Conservation (phyloP, 23 tunicate species). For the Botrylloides violaceus region DNA sequence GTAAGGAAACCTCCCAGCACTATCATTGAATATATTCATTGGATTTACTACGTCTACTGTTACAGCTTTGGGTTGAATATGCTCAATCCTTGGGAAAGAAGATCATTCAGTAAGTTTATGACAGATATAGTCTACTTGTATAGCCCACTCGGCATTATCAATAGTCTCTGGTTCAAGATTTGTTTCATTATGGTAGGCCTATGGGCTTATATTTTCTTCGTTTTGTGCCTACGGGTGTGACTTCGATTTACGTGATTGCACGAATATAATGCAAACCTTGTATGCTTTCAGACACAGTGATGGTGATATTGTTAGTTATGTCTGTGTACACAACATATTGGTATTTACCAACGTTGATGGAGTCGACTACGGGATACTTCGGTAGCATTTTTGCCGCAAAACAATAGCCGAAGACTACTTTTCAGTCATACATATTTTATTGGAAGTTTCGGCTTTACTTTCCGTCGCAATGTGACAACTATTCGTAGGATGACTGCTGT, state of each 20-base stretch:
- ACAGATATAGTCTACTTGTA: background rate
- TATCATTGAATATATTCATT: slow-evolving; percentile 2
- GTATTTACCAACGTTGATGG: slow-evolving; percentile 6
- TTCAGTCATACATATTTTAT: background rate
- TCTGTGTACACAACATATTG: slow-evolving; percentile 13
- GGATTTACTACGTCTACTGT: slow-evolving; percentile 24
- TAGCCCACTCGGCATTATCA: background rate
- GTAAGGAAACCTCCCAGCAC: slow-evolving; percentile 8
- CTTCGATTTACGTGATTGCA: too few species aligned
- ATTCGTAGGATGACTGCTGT: too few species aligned
- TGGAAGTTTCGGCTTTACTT: too few species aligned
- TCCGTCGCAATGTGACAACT: too few species aligned
- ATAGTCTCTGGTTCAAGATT: too few species aligned
- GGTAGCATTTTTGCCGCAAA: background rate
- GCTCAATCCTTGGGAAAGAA: slow-evolving; percentile 16
- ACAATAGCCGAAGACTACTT: background rate
- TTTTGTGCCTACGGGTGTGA: too few species aligned
- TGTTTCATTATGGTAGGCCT: too few species aligned
- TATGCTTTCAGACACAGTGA: slow-evolving; percentile 10
- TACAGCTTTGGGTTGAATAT: slow-evolving; percentile 21
- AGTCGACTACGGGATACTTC: slow-evolving; percentile 4
- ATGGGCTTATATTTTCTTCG: too few species aligned
- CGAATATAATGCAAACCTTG: too few species aligned
- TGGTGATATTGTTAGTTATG: slow-evolving; percentile 4
- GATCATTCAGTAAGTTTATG: slow-evolving; percentile 20